Percentiles rank a stretch among this genome's conserved stretches.
phyloP scores from a whole-genome alignment of 2,888 invertebrate genomes.

The Eupithecia inturbata region DNA sequence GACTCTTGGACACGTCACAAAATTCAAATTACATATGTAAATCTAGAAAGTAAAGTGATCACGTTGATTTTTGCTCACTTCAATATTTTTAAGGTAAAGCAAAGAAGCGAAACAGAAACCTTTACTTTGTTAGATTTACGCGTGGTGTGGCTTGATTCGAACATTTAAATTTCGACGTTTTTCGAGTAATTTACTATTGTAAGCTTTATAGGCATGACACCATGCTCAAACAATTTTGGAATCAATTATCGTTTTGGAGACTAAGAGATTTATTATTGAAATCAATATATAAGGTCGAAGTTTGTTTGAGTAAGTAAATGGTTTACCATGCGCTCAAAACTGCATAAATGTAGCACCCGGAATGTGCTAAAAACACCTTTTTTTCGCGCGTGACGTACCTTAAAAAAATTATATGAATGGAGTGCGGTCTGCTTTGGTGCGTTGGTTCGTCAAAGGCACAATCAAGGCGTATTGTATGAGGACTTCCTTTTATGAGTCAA shows the following conservation, averaged over 20 bases:
- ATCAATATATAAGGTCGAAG: neutral
- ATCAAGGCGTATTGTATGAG: slow-evolving; percentile 1
- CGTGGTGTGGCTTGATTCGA: too few species aligned
- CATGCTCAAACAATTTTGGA: neutral
- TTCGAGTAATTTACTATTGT: too few species aligned
- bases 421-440: neutral
- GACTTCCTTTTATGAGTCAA: neutral
- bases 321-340: neutral
- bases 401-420: neutral
- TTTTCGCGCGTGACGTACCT: neutral
- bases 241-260: neutral
- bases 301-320: too few species aligned
- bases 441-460: slow-evolving; percentile 4
- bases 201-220: neutral
- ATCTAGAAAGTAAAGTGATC: too few species aligned
- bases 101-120: too few species aligned
- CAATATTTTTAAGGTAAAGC: too few species aligned
- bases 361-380: neutral
- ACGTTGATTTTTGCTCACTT: too few species aligned
- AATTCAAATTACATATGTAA: too few species aligned
- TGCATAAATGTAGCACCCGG: neutral
- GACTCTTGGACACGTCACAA: too few species aligned
- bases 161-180: too few species aligned
- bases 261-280: neutral
- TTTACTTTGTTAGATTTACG: too few species aligned